Evolutionary conservation across 2,888 invertebrate species (phyloP), one percentile per base, ranked within the genome.

Genomic region (Dolichopus griseipennis): DNA sequence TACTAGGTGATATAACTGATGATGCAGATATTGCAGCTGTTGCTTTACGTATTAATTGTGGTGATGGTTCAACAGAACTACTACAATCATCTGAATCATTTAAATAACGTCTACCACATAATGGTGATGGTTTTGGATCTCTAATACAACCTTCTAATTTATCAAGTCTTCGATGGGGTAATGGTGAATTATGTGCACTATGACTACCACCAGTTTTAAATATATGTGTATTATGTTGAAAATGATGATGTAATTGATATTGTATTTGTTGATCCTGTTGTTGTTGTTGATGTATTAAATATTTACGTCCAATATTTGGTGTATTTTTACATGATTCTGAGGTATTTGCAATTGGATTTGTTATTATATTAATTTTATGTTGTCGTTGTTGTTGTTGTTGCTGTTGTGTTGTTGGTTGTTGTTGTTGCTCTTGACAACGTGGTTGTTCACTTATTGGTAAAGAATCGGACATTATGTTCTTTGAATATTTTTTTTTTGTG

Each of bases 261-360:
- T 52, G 52, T 52, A 52, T 18, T 52, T 52, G 52, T n/a, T 52
- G 18, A 12, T 52, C 12, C 6, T 52, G 18, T 52, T 6, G 6
- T 18, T 18, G 15, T 18, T 6, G 5, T 12, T 18, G 15, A 52
- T 18, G 18, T 12, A 12, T 9, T 12, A 12, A 15, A 52, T 52
- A n/a, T 63, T 63, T 63, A 37, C 72, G 68, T 5, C 69, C 68
- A 34, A 70, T 69, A 66, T 73, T 73, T 52, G 72, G 72, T 62
- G 73, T 72, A 70, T 70, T 73, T 65, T 71, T 71, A 65, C 73
- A 73, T 22, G 73, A 72, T 68, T 72, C 73, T 2, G 73, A 72
- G 18, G 52, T 52, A 52, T 52, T 52, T 52, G 52, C 52, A 52
- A 52, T 52, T n/a, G 52, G 68, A 68, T 62, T 67, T 67, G n/a